phyloP scores from a whole-genome alignment of 2,113 vertebrate genomes.

The Phycodurus eques region DNA sequence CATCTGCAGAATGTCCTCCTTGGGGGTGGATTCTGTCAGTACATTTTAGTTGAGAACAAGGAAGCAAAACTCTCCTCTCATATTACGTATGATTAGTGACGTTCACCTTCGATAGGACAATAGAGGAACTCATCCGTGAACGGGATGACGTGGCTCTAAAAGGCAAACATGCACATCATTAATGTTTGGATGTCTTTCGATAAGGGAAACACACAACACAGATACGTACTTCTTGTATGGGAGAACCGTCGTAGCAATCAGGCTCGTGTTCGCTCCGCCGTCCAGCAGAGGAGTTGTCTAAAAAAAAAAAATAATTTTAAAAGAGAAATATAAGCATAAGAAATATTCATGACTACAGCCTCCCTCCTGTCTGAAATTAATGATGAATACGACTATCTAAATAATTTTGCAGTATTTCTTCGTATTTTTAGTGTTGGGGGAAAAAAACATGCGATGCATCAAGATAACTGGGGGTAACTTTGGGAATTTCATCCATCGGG shows the following conservation, averaged over 20 bases:
- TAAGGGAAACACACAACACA: not conserved
- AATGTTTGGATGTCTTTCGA: not conserved
- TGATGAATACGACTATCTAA: slow-evolving; percentile 1
- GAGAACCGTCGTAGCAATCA: slow-evolving; percentile 5
- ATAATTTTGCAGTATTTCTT: slow-evolving; percentile 17
- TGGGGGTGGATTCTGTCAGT: slow-evolving; percentile 13
- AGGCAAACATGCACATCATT: slow-evolving; percentile 15
- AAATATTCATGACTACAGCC: not conserved
- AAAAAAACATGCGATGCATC: not conserved
- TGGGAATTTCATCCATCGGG: not conserved
- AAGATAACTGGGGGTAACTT: not conserved
- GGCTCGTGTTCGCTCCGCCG: slow-evolving; percentile 26
- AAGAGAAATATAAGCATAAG: not conserved
- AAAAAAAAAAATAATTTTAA: not conserved
- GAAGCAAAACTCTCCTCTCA: not conserved
- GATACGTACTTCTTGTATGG: slow-evolving; percentile 44
- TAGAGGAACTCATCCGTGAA: slow-evolving; percentile 10
- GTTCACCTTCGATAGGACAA: slow-evolving; percentile 5
- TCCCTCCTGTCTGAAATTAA: not conserved
- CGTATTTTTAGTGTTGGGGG: not conserved
- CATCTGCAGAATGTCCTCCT: slow-evolving; percentile 53
- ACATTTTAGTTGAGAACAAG: slow-evolving; percentile 4
- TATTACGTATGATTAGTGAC: no score
- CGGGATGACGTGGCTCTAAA: slow-evolving; percentile 22
- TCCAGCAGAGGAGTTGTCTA: slow-evolving; percentile 29